Evolutionary conservation across 1,140 invertebrate species (phyloP), one percentile per base, ranked within the genome.

Genomic region (Epicauta chinensis): DNA sequence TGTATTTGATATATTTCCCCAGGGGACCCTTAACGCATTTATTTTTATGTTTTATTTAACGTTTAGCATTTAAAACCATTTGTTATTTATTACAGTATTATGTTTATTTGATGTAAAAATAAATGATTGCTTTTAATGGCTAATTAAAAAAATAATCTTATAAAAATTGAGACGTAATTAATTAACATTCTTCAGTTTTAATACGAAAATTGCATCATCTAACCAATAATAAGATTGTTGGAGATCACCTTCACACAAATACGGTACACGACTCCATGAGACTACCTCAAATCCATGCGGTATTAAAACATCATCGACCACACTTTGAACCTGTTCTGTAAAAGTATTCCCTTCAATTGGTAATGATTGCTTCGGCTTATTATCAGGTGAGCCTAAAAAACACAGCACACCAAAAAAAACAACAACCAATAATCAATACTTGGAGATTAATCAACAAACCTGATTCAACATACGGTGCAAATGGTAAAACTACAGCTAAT

Each of bases 191-290:
- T n/a, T n/a, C n/a, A 31, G 17, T 63, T 75, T 78, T 48, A 86
- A 73, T 10, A 87, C 74, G 64, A 96, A 92, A 1, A 97, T 70
- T 11, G 83, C 86, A 74, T 97, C 93, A 61, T 89, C 80, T 6
- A 97, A 75, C 77, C 89, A 90, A 72, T 95, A 97, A 70, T 88
- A 96, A 0, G 90, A 84, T 66, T 93, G 88, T 14, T 84, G 77
- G n/a, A 96, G 73, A 70, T 97, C 92, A 0, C 94, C 93, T 73
- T 97, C 92, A 73, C 92, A 97, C 7, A 97, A 73, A 72, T 97
- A 97, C 2, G 93, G 93, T 13, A 95, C 73, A 64, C 87, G 78
- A 7, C 87, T 81, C 88, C 93, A 96, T 2, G 75, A 73, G 1
- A 81, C 70, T 5, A 96, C 74, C 51, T 81, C 73, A 64, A 91